Percentiles rank a stretch among this genome's conserved stretches.
Evolutionary conservation across 2,797 vertebrate species (phyloP).

Genomic region (Tokudaia tokunoshimensis): DNA sequence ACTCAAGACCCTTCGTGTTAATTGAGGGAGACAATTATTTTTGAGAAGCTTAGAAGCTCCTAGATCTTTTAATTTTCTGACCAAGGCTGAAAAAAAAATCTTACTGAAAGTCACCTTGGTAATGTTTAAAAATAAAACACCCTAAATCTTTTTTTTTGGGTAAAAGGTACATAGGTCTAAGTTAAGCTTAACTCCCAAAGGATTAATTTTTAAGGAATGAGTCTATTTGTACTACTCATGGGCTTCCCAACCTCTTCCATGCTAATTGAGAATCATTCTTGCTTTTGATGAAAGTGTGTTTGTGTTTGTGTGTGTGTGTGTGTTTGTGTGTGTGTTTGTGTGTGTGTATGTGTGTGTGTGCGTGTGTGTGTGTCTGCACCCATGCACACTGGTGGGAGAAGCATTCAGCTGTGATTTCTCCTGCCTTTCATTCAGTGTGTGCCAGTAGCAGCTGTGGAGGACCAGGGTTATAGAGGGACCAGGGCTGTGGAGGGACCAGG

Average conservation of each 20-base stretch:
- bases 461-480: background rate
- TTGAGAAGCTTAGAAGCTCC: background rate
- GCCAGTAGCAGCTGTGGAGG: background rate
- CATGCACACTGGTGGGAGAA: background rate
- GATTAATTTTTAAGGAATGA: constrained; percentile 50
- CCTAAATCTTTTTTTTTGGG: background rate
- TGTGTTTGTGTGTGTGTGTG: too few species aligned
- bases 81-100: constrained; percentile 51
- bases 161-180: background rate
- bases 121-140: constrained; percentile 66
- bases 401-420: background rate
- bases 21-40: constrained; percentile 26
- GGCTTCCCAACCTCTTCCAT: background rate
- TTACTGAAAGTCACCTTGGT: constrained; percentile 59
- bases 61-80: constrained; percentile 65
- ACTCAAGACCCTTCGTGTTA: background rate
- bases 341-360: accelerated
- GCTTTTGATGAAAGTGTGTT: background rate
- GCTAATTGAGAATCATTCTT: constrained; percentile 39
- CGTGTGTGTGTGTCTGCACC: accelerated
- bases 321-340: too few species aligned
- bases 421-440: background rate
- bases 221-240: background rate
- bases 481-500: background rate
- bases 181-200: constrained; percentile 56